Conservation (phyloP, 2,888 invertebrate genomes). For the Hirtodrosophila confusa region DNA sequence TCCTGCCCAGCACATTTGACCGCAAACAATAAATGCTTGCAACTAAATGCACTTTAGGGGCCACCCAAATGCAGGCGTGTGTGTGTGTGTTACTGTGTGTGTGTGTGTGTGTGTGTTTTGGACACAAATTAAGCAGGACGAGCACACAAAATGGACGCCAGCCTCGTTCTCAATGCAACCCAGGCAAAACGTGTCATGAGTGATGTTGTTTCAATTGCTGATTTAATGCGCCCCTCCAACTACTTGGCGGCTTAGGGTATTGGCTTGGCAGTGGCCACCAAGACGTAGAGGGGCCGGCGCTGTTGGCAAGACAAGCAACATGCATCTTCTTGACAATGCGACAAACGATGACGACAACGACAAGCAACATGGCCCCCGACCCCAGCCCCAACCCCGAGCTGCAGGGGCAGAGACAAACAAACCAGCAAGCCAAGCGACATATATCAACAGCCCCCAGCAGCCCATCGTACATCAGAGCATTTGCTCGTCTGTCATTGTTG, state of each 20-base stretch:
- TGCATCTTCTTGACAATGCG: slow-evolving; percentile 81
- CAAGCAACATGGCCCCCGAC: slow-evolving; percentile 53
- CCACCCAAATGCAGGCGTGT: slow-evolving; percentile 30
- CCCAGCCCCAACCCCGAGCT: slow-evolving; percentile 9
- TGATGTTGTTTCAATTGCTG: slow-evolving; percentile 81
- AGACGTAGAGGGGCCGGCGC: slow-evolving; percentile 35
- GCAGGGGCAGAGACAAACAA: slow-evolving; percentile 54
- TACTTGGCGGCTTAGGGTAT: slow-evolving; percentile 42
- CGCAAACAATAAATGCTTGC: slow-evolving; percentile 80
- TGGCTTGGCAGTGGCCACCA: slow-evolving; percentile 22
- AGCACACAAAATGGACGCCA: slow-evolving; percentile 66
- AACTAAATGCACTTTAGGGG: slow-evolving; percentile 80
- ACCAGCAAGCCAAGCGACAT: slow-evolving; percentile 72
- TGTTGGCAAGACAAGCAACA: slow-evolving; percentile 77
- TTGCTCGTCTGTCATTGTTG: slow-evolving; percentile 81
- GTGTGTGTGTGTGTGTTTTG: slow-evolving; percentile 23
- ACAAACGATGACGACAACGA: slow-evolving; percentile 77
- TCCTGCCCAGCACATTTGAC: slow-evolving; percentile 67
- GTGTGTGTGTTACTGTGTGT: not conserved
- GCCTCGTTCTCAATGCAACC: slow-evolving; percentile 33
- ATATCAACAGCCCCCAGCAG: slow-evolving; percentile 71
- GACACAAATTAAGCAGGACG: slow-evolving; percentile 77
- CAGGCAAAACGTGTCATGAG: slow-evolving; percentile 78
- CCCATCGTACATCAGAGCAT: slow-evolving; percentile 73
- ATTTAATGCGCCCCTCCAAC: slow-evolving; percentile 74